Base-by-base conservation (phyloP, 2,888 invertebrate species). In the Lasioglossum vierecki region DNA sequence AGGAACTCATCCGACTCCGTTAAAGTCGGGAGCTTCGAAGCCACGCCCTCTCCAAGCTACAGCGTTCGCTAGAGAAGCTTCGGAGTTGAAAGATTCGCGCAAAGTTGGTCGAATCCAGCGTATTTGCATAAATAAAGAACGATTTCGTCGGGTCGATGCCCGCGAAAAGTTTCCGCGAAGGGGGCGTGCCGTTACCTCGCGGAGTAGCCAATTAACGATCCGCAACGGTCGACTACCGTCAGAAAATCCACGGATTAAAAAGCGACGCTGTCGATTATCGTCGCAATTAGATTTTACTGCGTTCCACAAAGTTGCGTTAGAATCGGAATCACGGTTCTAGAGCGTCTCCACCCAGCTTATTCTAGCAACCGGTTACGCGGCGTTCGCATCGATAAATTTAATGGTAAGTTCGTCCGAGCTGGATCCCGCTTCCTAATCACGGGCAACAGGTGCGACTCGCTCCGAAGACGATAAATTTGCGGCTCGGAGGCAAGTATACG, bases 301-400 rank as follows among this genome's bases (percentile, higher is more conserved):
- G 49, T 72, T 77, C 72, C 22, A 26, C 71, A 41, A 60, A 3
- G 26, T 63, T 46, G 18, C 18, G 44, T 46, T 30, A 6, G 22
- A 66, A 18, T 39, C 35, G 41, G 22, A 60, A 26, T 60, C 60
- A 26, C 26, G 26, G 26, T 9, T 60, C 60, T 26, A 15, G 60
- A 60, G 26, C 26, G 15, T 60, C 60, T 26, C 26, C 13, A 13
- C 57, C 26, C 26, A 13, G 60, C n/a, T 30, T 60, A 30, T 60
- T 26, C 57, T 26, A 60, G n/a, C 26, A 60, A 60, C 60, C 60
- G 60, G 60, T 44, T 30, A 82, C 76, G 76, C 82, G 73, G 84
- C 87, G 80, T 84, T 85, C 83, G 83, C 81, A 82, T 83, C 91
- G 91, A 90, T 90, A 89, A 90, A 90, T 90, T 86, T 82, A 76